Base-by-base conservation (phyloP, 2,113 vertebrate species). In the Phoenicopterus ruber region DNA sequence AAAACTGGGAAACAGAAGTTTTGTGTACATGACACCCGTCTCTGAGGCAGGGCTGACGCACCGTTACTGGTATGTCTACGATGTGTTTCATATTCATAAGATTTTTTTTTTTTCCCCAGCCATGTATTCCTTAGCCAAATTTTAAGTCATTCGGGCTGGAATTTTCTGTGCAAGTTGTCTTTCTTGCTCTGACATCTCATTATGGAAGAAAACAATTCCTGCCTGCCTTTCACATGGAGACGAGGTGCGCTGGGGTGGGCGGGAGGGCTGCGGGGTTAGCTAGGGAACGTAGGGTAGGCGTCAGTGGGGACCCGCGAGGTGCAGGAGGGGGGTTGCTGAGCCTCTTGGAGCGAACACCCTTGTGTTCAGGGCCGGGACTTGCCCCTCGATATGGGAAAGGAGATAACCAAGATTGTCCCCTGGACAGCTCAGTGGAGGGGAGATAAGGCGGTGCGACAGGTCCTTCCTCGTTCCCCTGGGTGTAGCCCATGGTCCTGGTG, bases 1-100 rank as follows among this genome's bases (percentile, higher is more conserved):
- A 38, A 4, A 36, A n/a, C 17, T 25, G 31, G 58, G 46, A 17
- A 47, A 8, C 6, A 46, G 52, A 6, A 7, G 32, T 13, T 31
- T 20, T 65, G 12, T 47, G 57, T 10, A 5, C 7, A 2, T 6
- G 34, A 34, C 32, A 7, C 26, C 18, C 2, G 2, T 13, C 13
- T 17, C 32, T 26, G 31, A 26, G 55, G 66, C 57, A 44, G 57
- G 46, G 52, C 74, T 66, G 66, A 5, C 0, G 11, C 46, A 31
- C 24, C 3, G 0, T 11, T 66, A 0, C 61, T 44, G 80, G 2
- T 12, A 3, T 7, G 15, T 6, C 10, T 9, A 0, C 10, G 21
- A 18, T 17, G 4, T 5, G 16, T 52, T 63, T 46, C n/a, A 5
- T 26, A 7, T 21, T n/a, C 13, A 5, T 3, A 9, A 34, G 20